Conservation (phyloP, 2,113 vertebrate genomes). For the Psittacula cyanocephala region DNA sequence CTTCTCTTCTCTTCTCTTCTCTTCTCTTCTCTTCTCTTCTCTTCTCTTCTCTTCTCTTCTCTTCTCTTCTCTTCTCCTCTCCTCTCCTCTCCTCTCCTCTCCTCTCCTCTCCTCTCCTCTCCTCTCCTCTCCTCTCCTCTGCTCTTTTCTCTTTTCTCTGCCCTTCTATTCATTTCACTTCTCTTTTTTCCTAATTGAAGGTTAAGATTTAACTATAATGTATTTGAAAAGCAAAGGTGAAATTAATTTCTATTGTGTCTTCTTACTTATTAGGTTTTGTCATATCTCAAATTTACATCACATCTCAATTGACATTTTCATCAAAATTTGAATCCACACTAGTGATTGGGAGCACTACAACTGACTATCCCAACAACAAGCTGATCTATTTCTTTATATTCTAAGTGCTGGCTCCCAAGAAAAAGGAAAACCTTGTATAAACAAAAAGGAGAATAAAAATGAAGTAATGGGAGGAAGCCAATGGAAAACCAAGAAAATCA, state of each 20-base stretch:
- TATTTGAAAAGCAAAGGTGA: background rate
- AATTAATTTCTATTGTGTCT: background rate
- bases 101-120: no score
- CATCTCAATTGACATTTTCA: background rate
- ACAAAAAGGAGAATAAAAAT: background rate
- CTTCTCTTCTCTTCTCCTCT: no score
- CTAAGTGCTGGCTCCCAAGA: background rate
- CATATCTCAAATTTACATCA: background rate
- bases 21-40: no score
- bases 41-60: no score
- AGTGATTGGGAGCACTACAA: fast-evolving
- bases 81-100: no score
- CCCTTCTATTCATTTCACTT: no score
- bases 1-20: no score
- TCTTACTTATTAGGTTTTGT: background rate
- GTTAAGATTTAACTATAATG: background rate
- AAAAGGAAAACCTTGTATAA: background rate
- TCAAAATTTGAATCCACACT: background rate
- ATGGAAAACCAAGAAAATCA: background rate
- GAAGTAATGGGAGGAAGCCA: background rate
- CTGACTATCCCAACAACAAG: background rate
- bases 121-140: no score
- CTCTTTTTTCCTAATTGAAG: background rate
- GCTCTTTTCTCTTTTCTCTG: no score
- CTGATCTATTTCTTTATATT: background rate